Base-by-base conservation (phyloP, 2,888 invertebrate genomes). In the Cepaea hortensis region DNA sequence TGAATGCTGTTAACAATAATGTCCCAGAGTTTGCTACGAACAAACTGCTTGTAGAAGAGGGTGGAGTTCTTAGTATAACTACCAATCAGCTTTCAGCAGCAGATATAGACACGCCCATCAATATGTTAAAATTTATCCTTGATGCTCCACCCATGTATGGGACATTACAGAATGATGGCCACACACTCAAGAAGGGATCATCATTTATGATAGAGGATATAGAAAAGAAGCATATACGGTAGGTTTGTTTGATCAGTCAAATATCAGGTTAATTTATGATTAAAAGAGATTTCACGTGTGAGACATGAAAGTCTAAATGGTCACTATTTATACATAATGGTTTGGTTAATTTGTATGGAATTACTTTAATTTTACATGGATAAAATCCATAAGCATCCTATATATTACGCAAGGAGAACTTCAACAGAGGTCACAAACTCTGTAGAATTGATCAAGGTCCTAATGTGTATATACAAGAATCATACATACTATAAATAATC, bases 1-100 rank as follows among this genome's bases (percentile, higher is more conserved):
- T 94, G 11, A 90, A 93, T 55, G 94, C 94, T 13, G 94, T 94
- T 6, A 93, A 94, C 88, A 93, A 94, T 87, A 91, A 93, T 68
- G 88, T 91, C 9, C 93, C 94, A 18, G 89, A 91, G 77, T 93
- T 94, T 83, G 89, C 92, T 13, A 91, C 92, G 20, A 90, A 92
- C 72, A 91, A 92, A 82, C 88, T 94, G 79, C 89, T 92, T 15
- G 94, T 94, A 18, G 92, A 93, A 88, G 93, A 94, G 89, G 94
- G 94, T 0, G 94, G 93, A 0, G 90, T 92, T n/a, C 90, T 93
- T 7, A 91, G 92, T 23, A 90, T 94, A 68, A 91, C 94, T 7
- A 91, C 90, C 75, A 92, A 91, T 85, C 93, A 94, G 87, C 89
- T 94, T 20, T 93, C 93, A n/a, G 93, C 93, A n/a, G 90, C 90